phyloP scores from a whole-genome alignment of 2,888 invertebrate species.

The Agriopis aurantiaria region DNA sequence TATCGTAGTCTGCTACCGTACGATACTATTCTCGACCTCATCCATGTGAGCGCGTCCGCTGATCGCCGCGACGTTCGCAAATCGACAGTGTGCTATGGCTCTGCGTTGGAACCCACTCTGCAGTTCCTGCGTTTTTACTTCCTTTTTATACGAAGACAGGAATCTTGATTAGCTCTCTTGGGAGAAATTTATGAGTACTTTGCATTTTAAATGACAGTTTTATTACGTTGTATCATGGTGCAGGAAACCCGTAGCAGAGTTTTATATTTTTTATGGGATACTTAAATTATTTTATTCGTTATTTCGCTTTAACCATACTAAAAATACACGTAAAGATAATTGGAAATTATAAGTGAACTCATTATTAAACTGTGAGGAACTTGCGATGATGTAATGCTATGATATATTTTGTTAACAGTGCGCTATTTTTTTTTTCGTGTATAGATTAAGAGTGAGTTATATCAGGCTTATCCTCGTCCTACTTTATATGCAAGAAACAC shows the following conservation, averaged over 20 bases:
- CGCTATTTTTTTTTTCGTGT: background rate
- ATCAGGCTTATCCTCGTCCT: no score
- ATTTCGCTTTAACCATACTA: background rate
- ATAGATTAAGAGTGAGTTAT: no score
- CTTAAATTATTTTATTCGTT: slow-evolving; percentile 3
- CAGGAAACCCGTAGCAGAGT: background rate
- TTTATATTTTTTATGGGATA: background rate
- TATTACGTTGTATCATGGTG: slow-evolving; percentile 5
- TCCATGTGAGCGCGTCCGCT: no score
- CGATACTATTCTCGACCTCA: no score
- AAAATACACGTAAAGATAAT: no score
- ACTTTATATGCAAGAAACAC: no score
- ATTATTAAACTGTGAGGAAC: no score
- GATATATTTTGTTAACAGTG: no score
- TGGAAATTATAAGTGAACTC: no score
- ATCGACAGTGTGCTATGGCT: background rate
- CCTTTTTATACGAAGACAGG: background rate
- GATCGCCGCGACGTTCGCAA: background rate
- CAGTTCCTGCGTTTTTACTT: slow-evolving; percentile 5
- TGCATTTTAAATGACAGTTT: slow-evolving; percentile 16
- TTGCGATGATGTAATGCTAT: no score
- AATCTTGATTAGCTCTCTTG: slow-evolving; percentile 18
- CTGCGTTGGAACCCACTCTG: background rate
- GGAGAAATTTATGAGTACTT: slow-evolving; percentile 5
- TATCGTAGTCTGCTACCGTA: no score